Evolutionary conservation across 2,888 invertebrate species (phyloP).

Genomic region (Dysmachus trigonus): DNA sequence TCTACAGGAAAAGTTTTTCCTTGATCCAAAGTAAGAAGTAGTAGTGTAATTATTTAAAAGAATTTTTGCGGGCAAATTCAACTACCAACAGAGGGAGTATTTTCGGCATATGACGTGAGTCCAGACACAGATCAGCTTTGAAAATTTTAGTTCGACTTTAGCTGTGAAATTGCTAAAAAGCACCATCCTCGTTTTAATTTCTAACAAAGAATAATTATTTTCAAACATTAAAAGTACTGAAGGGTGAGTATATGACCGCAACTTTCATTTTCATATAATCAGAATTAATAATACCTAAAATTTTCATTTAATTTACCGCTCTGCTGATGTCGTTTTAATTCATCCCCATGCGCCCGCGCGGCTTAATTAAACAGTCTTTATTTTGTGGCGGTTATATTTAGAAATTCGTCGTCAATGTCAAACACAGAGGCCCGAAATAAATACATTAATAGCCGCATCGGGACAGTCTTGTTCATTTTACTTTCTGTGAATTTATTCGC

Average conservation of each 20-base stretch:
- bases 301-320: not conserved
- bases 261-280: not conserved
- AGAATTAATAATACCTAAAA: not conserved
- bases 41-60: not conserved
- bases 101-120: slow-evolving; percentile 34
- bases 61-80: not conserved
- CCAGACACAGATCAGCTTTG: not conserved
- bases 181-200: not conserved
- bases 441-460: not conserved
- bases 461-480: not conserved
- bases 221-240: not conserved
- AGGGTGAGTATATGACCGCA: not conserved
- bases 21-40: not conserved
- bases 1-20: not conserved
- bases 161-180: not conserved
- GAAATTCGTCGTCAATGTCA: slow-evolving; percentile 25
- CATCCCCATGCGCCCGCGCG: not conserved
- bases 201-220: not conserved
- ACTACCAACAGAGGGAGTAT: not conserved
- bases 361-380: slow-evolving; percentile 10
- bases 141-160: not conserved
- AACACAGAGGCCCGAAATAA: slow-evolving; percentile 23
- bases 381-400: not conserved
- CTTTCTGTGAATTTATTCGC: not conserved
- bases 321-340: not conserved